Conservation (phyloP, 2,113 vertebrate species). For the Acrocephalus arundinaceus region DNA sequence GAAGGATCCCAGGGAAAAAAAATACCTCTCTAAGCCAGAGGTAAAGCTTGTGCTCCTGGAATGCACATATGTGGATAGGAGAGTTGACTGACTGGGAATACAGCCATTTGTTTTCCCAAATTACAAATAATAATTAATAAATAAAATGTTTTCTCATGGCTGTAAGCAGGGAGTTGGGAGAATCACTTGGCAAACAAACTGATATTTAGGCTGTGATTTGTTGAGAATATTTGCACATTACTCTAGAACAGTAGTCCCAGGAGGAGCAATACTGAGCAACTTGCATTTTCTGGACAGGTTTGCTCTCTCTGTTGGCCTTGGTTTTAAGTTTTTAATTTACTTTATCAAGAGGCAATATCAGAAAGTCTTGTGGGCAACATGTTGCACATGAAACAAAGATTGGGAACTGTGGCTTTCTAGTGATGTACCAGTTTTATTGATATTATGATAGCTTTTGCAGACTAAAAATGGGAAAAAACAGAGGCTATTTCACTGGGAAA, state of each 20-base stretch:
- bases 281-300: background rate
- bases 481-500: background rate
- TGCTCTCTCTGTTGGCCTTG: background rate
- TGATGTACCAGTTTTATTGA: background rate
- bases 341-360: background rate
- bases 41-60: constrained; percentile 8
- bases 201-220: constrained; percentile 48
- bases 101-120: constrained; percentile 50
- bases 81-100: constrained; percentile 36
- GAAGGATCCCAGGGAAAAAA: constrained; percentile 21
- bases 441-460: background rate
- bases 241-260: background rate
- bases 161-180: constrained; percentile 1
- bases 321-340: constrained; percentile 35
- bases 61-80: background rate
- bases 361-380: background rate
- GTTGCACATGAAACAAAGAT: background rate
- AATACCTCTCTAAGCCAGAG: background rate
- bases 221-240: constrained; percentile 9
- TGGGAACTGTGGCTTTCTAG: background rate
- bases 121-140: constrained; percentile 67
- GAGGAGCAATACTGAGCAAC: background rate
- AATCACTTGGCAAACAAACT: constrained; percentile 28
- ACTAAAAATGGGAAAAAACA: background rate
- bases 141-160: constrained; percentile 47